Base-by-base conservation (phyloP, 2,888 invertebrate species). In the Protophormia terraenovae region DNA sequence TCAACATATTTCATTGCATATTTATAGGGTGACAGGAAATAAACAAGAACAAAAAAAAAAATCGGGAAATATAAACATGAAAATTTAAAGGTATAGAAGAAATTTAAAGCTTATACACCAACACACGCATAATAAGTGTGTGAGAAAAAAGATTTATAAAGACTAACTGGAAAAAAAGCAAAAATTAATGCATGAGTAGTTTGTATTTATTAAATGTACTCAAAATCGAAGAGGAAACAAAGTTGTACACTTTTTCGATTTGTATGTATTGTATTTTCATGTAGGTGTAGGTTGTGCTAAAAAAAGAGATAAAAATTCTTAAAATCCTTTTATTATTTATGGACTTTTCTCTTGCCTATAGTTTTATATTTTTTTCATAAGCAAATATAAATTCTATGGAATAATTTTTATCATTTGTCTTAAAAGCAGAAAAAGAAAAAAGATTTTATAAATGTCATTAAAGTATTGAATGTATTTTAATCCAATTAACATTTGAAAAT, bases 1-100 rank as follows among this genome's bases (percentile, higher is more conserved):
- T n/a, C n/a, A 47, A 69, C 27, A 60, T 47, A 60, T 69, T 78
- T 45, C 60, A 67, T 69, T 78, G 78, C 71, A 79, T 79, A 79
- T 62, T 55, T 79, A 72, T 79, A 72, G 79, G 72, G 50, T 72
- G 53, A 0, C 60, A 60, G 35, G n/a, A 58, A 35, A 35, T 53
- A 62, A 47, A 75, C n/a, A n/a, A n/a, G n/a, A n/a, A n/a, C n/a
- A n/a, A n/a, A n/a, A n/a, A n/a, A n/a, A n/a, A n/a, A n/a, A n/a
- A n/a, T n/a, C n/a, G n/a, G n/a, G n/a, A n/a, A n/a, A n/a, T n/a
- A n/a, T n/a, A n/a, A n/a, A n/a, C n/a, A n/a, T n/a, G n/a, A n/a
- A n/a, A n/a, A n/a, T n/a, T n/a, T n/a, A n/a, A n/a, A n/a, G n/a
- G n/a, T n/a, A n/a, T n/a, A n/a, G n/a, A n/a, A n/a, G n/a, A n/a